These are phyloP conservation scores for Dinocampus coccinellae DNA, from an alignment of 2,888 invertebrate species.

Conservation along the genomic window DNA sequence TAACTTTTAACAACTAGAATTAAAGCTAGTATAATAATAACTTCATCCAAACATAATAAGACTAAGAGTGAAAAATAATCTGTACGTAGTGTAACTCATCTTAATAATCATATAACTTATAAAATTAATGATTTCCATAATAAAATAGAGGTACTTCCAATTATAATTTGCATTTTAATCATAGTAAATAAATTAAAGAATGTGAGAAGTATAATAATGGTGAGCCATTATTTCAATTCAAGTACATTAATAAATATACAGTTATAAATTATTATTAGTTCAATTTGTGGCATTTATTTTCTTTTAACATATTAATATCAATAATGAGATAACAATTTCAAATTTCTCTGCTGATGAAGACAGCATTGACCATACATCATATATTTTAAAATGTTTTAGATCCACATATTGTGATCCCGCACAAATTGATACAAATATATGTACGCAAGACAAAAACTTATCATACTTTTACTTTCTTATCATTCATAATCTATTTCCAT, in stretches of 20 bases:
- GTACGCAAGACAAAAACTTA: constrained; percentile 16
- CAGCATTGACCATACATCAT: constrained; percentile 37
- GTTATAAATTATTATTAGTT: background rate
- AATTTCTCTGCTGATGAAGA: constrained; percentile 44
- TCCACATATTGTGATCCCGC: background rate
- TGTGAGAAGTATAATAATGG: too few species aligned
- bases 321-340: constrained; percentile 43
- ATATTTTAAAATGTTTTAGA: constrained; percentile 29
- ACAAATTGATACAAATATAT: constrained; percentile 7
- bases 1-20: too few species aligned
- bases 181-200: too few species aligned
- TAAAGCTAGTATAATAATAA: too few species aligned
- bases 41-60: too few species aligned
- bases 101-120: too few species aligned
- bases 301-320: background rate
- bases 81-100: too few species aligned
- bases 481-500: background rate
- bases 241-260: background rate
- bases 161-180: too few species aligned
- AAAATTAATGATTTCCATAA: too few species aligned
- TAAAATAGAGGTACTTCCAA: too few species aligned
- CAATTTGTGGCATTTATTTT: background rate
- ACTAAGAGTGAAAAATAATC: too few species aligned
- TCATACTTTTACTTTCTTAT: background rate
- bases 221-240: too few species aligned